Evolutionary conservation across 2,797 vertebrate genomes (phyloP), one percentile per base, ranked within the genome.

Genomic region (Aulostomus chinensis): DNA sequence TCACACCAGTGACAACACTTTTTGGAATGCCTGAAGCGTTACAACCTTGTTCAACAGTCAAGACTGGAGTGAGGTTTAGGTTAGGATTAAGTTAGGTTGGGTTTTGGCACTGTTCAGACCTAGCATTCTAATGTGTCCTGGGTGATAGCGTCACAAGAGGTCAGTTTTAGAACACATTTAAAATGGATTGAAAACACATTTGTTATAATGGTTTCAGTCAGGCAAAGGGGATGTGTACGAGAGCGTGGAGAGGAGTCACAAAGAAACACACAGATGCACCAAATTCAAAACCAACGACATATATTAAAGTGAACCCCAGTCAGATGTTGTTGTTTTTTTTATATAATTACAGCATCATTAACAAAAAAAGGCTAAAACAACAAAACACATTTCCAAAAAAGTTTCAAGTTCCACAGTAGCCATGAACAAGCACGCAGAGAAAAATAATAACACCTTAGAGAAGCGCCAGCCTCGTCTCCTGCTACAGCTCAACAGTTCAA

Each of bases 291-390:
- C 76, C 86, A 88, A 84, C 40, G 14, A 84, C 86, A 85, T 88
- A 81, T 88, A 89, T 88, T 90, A 87, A 90, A 91, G 87, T 86
- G 78, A 83, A 89, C 80, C 85, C 85, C 85, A 64, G 77, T 89
- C 78, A 85, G 69, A 89, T 85, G 70, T 86, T 82, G 88, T 74
- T 84, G 80, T 85, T n/a, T n/a, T n/a, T n/a, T n/a, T n/a, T n/a
- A n/a, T n/a, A n/a, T n/a, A n/a, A 87, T 87, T 86, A 85, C 84
- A 89, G 81, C 86, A 89, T 88, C 77, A 81, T 77, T 73, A 79
- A 86, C 78, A 83, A 73, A 70, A 76, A 76, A 72, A 79, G 66
- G 51, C 58, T 73, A 80, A 74, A 86, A 83, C 68, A 52, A 72
- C 71, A 81, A 86, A 81, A 84, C 52, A 78, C 54, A 66, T 76